Conservation (phyloP, 92 coral and sea anemone genomes). For the Phenganax marumi region DNA sequence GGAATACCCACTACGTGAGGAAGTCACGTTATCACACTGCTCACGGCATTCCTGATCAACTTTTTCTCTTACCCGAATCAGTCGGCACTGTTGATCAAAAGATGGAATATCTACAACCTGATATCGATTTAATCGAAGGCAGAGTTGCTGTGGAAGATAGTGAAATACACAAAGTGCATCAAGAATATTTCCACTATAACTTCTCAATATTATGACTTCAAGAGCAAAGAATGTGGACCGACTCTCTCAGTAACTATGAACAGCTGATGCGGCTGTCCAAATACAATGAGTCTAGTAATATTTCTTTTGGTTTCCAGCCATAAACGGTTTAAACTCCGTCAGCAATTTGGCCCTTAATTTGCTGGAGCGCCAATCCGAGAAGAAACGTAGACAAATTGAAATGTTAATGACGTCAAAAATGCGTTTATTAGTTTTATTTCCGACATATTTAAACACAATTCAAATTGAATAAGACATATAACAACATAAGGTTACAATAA, state of each 20-base stretch:
- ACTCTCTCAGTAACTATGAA: constrained; percentile 10
- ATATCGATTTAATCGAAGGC: constrained; percentile 10
- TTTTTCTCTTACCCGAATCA: constrained; percentile 49
- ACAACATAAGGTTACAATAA: not conserved
- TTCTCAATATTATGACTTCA: constrained; percentile 13
- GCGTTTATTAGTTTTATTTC: not conserved
- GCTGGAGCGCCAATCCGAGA: not conserved
- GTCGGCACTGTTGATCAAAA: constrained; percentile 47
- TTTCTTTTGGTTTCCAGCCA: not conserved
- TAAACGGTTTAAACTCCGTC: not conserved
- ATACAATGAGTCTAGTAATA: not conserved
- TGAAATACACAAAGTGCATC: constrained; percentile 10
- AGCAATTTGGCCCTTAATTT: not conserved
- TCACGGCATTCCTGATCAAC: constrained; percentile 47
- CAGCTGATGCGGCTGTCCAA: constrained; percentile 21
- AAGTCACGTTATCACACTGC: constrained; percentile 44
- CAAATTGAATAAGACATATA: not conserved
- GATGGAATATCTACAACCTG: constrained; percentile 11
- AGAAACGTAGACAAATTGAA: not conserved
- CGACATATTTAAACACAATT: not conserved
- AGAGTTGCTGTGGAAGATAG: constrained; percentile 15
- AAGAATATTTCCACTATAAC: not conserved
- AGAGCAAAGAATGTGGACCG: constrained; percentile 14
- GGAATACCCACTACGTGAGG: constrained; percentile 44
- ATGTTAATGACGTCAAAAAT: not conserved